phyloP scores from a whole-genome alignment of 2,113 vertebrate genomes.

The Callithrix jacchus region DNA sequence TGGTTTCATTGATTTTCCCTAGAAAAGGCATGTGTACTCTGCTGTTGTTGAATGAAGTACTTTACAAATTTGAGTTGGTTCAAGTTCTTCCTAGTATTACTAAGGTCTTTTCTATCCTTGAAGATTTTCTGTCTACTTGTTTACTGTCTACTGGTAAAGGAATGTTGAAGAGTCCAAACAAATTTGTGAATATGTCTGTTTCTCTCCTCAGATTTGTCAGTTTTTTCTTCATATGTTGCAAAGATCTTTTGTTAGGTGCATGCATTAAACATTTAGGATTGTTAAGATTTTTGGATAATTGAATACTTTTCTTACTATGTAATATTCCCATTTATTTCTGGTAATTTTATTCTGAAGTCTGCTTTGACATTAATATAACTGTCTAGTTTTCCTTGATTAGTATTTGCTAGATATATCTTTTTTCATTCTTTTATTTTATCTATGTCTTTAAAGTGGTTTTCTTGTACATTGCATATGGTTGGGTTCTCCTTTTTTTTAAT shows the following conservation, averaged over 20 bases:
- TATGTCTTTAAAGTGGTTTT: neutral
- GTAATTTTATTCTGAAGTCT: neutral
- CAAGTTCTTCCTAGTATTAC: neutral
- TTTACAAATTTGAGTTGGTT: neutral
- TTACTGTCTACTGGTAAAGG: neutral
- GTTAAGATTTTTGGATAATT: neutral
- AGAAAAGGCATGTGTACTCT: neutral
- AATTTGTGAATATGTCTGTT: neutral
- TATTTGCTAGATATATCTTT: neutral
- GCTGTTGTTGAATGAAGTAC: neutral
- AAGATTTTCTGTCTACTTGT: neutral
- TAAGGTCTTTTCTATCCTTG: neutral
- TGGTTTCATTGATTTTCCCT: neutral
- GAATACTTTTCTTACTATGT: neutral
- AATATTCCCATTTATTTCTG: neutral
- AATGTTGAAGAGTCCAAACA: neutral
- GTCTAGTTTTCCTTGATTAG: neutral
- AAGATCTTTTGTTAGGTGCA: neutral
- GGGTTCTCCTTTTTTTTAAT: neutral
- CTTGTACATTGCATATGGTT: neutral
- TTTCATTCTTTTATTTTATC: neutral
- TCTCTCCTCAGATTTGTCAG: neutral
- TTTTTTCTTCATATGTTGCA: neutral
- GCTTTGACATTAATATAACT: neutral
- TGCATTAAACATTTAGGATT: neutral